phyloP scores from a whole-genome alignment of 2,797 vertebrate species.

The Pseudochaenichthys georgianus region DNA sequence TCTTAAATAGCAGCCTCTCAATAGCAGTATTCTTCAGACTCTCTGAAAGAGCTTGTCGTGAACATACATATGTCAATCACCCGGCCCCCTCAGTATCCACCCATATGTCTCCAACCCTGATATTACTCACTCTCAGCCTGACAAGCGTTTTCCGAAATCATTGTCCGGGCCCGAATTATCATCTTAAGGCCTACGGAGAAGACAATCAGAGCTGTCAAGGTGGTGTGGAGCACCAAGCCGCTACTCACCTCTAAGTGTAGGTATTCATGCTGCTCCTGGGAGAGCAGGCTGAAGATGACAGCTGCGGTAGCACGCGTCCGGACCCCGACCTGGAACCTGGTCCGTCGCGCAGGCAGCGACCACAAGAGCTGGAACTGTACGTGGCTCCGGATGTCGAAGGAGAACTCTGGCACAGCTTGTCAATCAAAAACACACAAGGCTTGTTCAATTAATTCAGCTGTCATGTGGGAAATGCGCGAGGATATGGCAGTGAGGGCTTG shows the following conservation, averaged over 20 bases:
- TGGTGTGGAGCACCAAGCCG: conserved; percentile 33
- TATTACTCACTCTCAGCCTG: conserved; percentile 76
- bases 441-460: conserved; percentile 66
- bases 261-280: conserved; percentile 88
- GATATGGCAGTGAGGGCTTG: conserved; percentile 32
- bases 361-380: conserved; percentile 86
- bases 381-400: conserved; percentile 88
- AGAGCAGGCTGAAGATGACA: conserved; percentile 85
- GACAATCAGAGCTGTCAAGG: conserved; percentile 57
- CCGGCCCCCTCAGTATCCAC: conserved; percentile 64
- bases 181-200: conserved; percentile 59
- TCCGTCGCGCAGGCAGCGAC: conserved; percentile 81
- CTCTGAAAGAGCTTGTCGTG: conserved; percentile 54
- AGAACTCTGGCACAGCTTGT: conserved; percentile 87
- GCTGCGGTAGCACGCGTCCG: conserved; percentile 85
- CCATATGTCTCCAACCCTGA: conserved; percentile 72
- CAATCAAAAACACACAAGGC: conserved; percentile 64
- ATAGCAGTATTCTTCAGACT: conserved; percentile 41
- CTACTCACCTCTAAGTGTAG: conserved; percentile 89
- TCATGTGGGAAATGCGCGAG: conserved; percentile 48
- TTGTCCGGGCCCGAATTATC: conserved; percentile 60
- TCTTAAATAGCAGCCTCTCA: conserved; percentile 51
- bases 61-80: conserved; percentile 70
- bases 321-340: conserved; percentile 82
- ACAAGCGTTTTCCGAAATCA: conserved; percentile 64